Base-by-base conservation (phyloP, 2,113 vertebrate species). In the Galeopterus variegatus region DNA sequence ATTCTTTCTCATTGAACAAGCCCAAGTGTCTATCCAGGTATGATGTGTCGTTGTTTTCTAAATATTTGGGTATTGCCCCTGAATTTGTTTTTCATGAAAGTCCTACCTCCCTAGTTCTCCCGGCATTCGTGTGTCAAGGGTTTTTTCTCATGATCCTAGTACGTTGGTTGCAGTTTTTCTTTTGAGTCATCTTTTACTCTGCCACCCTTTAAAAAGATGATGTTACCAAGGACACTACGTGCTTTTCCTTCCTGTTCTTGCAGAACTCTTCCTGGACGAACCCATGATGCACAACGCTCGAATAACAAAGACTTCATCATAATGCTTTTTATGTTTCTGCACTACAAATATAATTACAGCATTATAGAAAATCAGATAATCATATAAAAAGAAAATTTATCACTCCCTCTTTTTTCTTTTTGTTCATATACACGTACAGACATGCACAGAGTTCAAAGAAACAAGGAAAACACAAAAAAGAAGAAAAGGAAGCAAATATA, bases 201-300 rank as follows among this genome's bases (percentile, higher is more conserved):
- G 26, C n/a, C 14, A 6, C 24, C 56, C 56, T 64, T 70, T 54
- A 12, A 8, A 72, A 54, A 60, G 31, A 12, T 15, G 17, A 18
- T 0, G 1, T 4, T 19, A 6, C 85, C 18, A 8, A 12, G 19
- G n/a, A 13, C 4, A 11, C 36, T 12, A 3, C 4, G 19, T 13
- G 4, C 28, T 41, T 2, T 21, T 50, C 11, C 19, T 31, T 19
- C 26, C 3, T 6, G 28, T 12, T 26, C 23, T 28, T 11, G 7
- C 10, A 17, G n/a, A 10, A 6, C 23, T 23, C 15, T n/a, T 6
- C 19, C 28, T 31, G 17, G 50, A 18, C 50, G 8, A 12, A 6
- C 13, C 70, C 17, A 36, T 1, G 8, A 26, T 50, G 58, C 10
- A 15, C 15, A 17, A n/a, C 1, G 21, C 31, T 21, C 2, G 5